Conservation (phyloP, 2,888 invertebrate genomes). For the Strigamia crassipes region DNA sequence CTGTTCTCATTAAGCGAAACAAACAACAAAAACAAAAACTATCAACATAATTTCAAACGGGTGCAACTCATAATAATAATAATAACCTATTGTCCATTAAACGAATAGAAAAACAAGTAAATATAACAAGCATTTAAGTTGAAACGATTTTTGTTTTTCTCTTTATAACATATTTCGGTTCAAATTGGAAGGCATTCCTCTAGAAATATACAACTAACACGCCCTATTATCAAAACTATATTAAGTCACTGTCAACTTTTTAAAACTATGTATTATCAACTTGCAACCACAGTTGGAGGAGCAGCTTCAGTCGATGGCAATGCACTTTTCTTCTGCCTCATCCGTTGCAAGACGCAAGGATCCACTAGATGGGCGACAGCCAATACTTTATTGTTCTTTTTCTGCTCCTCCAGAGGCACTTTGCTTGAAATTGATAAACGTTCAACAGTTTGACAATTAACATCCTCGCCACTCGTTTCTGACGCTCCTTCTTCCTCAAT, state of each 20-base stretch:
- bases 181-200: slow-evolving; percentile 23
- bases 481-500: background rate
- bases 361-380: background rate
- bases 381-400: slow-evolving; percentile 20
- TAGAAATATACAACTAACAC: slow-evolving; percentile 20
- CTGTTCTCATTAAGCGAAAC: background rate
- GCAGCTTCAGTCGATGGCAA: background rate
- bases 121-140: background rate
- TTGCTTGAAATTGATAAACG: background rate
- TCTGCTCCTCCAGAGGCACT: slow-evolving; percentile 32
- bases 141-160: background rate
- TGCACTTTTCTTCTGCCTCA: background rate
- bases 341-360: background rate
- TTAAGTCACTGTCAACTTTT: slow-evolving; percentile 7
- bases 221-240: slow-evolving; percentile 41
- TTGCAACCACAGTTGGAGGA: slow-evolving; percentile 35
- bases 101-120: background rate
- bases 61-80: background rate
- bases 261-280: slow-evolving; percentile 31
- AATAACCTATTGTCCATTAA: background rate
- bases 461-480: background rate
- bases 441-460: background rate
- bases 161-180: background rate
- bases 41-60: background rate
- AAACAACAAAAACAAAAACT: background rate